A percentile compares a stretch with the other conserved stretches of the same genome.
Evolutionary conservation across 1,140 invertebrate genomes (phyloP).

Genomic region (Brachionus rotundiformis): DNA sequence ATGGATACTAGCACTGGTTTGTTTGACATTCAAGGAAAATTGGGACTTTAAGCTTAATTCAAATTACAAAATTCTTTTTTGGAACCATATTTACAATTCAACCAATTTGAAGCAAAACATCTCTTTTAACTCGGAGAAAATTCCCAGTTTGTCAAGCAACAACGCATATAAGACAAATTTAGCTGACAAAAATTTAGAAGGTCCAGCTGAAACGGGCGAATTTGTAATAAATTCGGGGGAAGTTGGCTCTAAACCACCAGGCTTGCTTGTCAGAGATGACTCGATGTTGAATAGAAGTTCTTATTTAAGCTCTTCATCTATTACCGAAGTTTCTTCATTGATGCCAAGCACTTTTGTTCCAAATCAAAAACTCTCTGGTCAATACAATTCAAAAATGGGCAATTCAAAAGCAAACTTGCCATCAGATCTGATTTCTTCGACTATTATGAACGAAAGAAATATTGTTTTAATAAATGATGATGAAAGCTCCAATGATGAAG

Average conservation of each 20-base stretch:
- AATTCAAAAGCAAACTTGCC: not conserved
- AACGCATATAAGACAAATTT: not conserved
- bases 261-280: constrained; percentile 9
- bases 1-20: not conserved
- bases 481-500: constrained; percentile 8
- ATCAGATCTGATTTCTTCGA: not conserved
- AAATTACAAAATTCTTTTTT: constrained; percentile 30
- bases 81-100: not conserved
- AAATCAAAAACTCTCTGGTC: not conserved
- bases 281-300: constrained; percentile 18
- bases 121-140: not conserved
- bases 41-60: constrained; percentile 26
- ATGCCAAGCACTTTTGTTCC: constrained; percentile 29
- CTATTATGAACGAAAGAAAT: constrained; percentile 22
- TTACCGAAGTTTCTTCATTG: constrained; percentile 13
- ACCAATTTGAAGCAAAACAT: not conserved
- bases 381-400: not conserved
- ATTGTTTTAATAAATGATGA: constrained; percentile 27
- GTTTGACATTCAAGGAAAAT: not conserved
- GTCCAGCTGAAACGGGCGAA: not conserved
- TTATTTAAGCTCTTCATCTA: constrained; percentile 29
- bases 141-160: not conserved
- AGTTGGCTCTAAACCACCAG: not conserved
- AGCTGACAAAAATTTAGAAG: not conserved
- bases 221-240: not conserved